A percentile compares a stretch with the other conserved stretches of the same genome.
Evolutionary conservation across 2,888 invertebrate species (phyloP).

Genomic region (Conomelus anceps): DNA sequence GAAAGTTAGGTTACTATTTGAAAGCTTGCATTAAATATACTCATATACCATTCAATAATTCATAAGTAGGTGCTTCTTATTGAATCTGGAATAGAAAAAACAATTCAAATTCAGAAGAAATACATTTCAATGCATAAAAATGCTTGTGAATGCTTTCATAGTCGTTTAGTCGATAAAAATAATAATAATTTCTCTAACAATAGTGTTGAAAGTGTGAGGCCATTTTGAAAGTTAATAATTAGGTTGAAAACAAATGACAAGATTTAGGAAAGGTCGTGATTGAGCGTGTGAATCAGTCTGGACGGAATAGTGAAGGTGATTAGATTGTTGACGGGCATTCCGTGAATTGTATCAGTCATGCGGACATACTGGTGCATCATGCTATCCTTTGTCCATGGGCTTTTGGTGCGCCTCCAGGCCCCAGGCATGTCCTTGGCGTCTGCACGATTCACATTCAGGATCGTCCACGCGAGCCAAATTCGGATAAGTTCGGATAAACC

Average conservation of each 20-base stretch:
- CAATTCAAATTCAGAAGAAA: no score
- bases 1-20: no score
- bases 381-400: background rate
- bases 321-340: background rate
- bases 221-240: background rate
- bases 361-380: background rate
- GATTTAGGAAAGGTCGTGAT: background rate
- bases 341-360: background rate
- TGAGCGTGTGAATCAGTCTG: background rate
- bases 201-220: background rate
- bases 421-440: background rate
- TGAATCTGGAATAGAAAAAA: no score
- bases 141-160: no score
- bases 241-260: background rate
- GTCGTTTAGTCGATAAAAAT: background rate
- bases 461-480: background rate
- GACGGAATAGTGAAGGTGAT: background rate
- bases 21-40: no score
- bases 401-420: background rate
- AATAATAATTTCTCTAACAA: no score
- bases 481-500: background rate
- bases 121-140: no score
- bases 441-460: background rate
- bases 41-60: no score
- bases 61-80: no score